Conservation (phyloP, 2,113 vertebrate species). For the Anarrhichthys ocellatus region DNA sequence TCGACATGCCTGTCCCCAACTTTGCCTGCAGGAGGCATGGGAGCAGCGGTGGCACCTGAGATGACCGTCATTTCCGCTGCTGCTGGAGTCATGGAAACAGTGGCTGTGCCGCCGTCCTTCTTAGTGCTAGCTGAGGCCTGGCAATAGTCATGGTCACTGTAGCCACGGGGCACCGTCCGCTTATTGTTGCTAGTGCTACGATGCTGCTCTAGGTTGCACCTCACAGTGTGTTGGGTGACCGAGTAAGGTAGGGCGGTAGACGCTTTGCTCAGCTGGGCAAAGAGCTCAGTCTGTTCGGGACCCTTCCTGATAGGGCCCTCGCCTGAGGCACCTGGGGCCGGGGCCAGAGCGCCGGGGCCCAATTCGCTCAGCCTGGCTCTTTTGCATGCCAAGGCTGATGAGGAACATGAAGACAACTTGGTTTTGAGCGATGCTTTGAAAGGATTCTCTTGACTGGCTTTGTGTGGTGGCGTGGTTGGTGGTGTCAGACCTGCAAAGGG, state of each 20-base stretch:
- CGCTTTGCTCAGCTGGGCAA: slow-evolving; percentile 93
- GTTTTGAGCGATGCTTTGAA: slow-evolving; percentile 96
- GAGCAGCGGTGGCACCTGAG: slow-evolving; percentile 84
- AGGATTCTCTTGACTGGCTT: slow-evolving; percentile 98
- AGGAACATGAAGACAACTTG: slow-evolving; percentile 96
- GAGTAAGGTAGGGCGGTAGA: slow-evolving; percentile 86
- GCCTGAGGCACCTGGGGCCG: slow-evolving; percentile 77
- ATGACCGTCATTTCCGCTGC: slow-evolving; percentile 65
- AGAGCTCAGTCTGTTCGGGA: slow-evolving; percentile 95
- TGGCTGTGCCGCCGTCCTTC: slow-evolving; percentile 80
- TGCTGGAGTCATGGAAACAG: slow-evolving; percentile 61
- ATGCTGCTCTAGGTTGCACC: slow-evolving; percentile 87
- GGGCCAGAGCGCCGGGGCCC: slow-evolving; percentile 84
- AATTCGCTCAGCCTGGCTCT: slow-evolving; percentile 91
- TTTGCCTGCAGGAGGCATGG: slow-evolving; percentile 77
- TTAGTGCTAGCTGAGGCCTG: slow-evolving; percentile 91
- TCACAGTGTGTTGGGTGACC: slow-evolving; percentile 67
- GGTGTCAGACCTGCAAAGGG: slow-evolving; percentile 94
- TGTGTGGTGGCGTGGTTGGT: slow-evolving; percentile 99
- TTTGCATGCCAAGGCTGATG: slow-evolving; percentile 90
- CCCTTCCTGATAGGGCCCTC: slow-evolving; percentile 86
- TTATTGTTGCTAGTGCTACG: slow-evolving; percentile 83
- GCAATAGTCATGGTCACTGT: slow-evolving; percentile 99
- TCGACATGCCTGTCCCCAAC: slow-evolving; percentile 88
- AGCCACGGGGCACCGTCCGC: slow-evolving; percentile 87